Conservation (phyloP, 2,888 invertebrate genomes). For the Empis stercorea region DNA sequence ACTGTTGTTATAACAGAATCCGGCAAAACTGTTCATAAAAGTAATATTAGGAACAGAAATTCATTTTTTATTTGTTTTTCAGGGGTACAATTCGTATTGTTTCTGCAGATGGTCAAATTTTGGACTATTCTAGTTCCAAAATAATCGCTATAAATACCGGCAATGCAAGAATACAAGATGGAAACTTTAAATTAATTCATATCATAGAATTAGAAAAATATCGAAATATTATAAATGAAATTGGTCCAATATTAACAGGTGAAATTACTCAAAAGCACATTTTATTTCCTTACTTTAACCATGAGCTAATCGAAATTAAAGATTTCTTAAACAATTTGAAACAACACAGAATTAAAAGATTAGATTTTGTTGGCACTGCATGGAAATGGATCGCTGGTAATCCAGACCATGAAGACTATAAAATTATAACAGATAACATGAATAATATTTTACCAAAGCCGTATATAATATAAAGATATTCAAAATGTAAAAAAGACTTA, state of each 20-base stretch:
- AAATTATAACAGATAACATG: constrained; percentile 8
- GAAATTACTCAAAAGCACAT: background rate
- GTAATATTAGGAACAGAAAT: constrained; percentile 4
- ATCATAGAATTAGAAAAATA: constrained; percentile 1
- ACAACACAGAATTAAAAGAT: constrained; percentile 3
- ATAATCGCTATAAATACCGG: background rate
- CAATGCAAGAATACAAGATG: constrained; percentile 2
- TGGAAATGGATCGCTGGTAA: too few species aligned
- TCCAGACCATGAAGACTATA: constrained; percentile 9
- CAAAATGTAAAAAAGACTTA: too few species aligned
- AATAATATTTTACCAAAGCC: too few species aligned
- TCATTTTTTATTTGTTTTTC: constrained; percentile 2
- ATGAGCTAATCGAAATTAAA: background rate
- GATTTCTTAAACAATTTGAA: background rate
- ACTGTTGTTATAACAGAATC: constrained; percentile 7
- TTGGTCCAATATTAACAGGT: background rate
- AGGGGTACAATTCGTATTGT: background rate
- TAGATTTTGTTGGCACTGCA: constrained; percentile 9
- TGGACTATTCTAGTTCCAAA: constrained; percentile 2
- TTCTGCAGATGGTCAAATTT: background rate
- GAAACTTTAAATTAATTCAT: constrained; percentile 1
- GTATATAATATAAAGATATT: too few species aligned
- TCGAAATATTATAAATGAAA: constrained; percentile 2
- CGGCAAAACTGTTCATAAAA: constrained; percentile 7
- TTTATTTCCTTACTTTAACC: background rate